Evolutionary conservation across 2,888 invertebrate genomes (phyloP).

Genomic region (Pollenia amentaria): DNA sequence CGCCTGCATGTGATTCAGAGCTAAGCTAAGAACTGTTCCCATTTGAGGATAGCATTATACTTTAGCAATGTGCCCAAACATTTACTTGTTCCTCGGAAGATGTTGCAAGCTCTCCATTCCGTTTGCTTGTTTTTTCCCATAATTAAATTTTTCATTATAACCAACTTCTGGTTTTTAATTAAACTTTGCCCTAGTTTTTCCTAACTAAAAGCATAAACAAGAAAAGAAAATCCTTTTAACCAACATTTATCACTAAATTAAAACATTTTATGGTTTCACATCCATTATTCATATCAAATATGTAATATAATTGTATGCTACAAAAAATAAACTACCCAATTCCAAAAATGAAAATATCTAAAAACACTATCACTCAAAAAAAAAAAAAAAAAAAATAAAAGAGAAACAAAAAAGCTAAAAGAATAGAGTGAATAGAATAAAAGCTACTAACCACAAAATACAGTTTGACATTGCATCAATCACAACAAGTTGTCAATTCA

Average conservation of each 20-base stretch:
- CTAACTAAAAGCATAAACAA: too few species aligned
- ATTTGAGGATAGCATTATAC: too few species aligned
- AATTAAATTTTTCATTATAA: too few species aligned
- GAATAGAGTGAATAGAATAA: neutral
- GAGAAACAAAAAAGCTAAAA: neutral
- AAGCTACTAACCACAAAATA: slow-evolving; percentile 58
- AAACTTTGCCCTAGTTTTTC: too few species aligned
- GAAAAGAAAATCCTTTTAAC: too few species aligned
- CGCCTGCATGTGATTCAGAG: too few species aligned
- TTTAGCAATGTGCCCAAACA: too few species aligned
- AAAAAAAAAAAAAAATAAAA: neutral
- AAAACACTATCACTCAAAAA: neutral
- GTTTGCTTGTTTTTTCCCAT: too few species aligned
- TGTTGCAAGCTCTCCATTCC: too few species aligned
- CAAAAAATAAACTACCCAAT: neutral
- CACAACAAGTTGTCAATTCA: slow-evolving; percentile 71
- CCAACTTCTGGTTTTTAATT: too few species aligned
- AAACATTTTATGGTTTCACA: slow-evolving; percentile 53
- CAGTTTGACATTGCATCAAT: slow-evolving; percentile 65
- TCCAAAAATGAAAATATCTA: slow-evolving; percentile 1
- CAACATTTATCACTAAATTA: slow-evolving; percentile 26
- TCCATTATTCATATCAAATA: neutral
- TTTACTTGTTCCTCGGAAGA: too few species aligned
- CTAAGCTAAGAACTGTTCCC: too few species aligned
- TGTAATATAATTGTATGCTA: neutral